Evolutionary conservation across 2,113 vertebrate species (phyloP).

Genomic region (Raja brachyura): DNA sequence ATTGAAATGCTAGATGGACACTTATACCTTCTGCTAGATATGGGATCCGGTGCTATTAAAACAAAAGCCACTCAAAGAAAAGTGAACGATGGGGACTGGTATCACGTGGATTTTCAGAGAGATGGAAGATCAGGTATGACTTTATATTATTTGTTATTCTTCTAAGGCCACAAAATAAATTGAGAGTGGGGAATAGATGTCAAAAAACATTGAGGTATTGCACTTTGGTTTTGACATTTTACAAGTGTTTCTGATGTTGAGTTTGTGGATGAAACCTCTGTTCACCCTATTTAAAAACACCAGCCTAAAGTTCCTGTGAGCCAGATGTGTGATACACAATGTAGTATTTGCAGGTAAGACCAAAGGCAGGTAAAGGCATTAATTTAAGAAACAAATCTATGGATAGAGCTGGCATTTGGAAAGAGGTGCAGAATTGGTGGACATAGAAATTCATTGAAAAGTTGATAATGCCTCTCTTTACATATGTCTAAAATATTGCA

Average conservation of each 20-base stretch:
- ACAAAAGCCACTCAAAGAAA: conserved; percentile 89
- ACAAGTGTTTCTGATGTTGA: too few relatives aligned
- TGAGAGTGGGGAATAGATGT: too few relatives aligned
- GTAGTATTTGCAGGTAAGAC: neutral
- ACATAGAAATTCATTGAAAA: neutral
- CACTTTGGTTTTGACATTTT: neutral
- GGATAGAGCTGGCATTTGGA: neutral
- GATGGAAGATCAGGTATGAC: conserved; percentile 86
- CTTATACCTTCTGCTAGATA: conserved; percentile 87
- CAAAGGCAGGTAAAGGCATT: neutral
- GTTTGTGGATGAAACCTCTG: neutral
- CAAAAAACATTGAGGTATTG: neutral
- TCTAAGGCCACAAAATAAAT: neutral
- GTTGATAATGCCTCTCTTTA: neutral
- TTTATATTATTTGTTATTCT: neutral
- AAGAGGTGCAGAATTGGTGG: neutral
- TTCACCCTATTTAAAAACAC: neutral
- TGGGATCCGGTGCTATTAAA: conserved; percentile 97
- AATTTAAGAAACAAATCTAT: too few relatives aligned
- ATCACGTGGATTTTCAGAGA: conserved; percentile 94
- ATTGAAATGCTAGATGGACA: conserved; percentile 97
- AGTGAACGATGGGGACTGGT: conserved; percentile 98
- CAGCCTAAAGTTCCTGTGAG: neutral
- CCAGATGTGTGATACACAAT: neutral
- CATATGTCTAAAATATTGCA: neutral